Conservation (phyloP, 2,113 vertebrate genomes). For the Tragelaphus scriptus region DNA sequence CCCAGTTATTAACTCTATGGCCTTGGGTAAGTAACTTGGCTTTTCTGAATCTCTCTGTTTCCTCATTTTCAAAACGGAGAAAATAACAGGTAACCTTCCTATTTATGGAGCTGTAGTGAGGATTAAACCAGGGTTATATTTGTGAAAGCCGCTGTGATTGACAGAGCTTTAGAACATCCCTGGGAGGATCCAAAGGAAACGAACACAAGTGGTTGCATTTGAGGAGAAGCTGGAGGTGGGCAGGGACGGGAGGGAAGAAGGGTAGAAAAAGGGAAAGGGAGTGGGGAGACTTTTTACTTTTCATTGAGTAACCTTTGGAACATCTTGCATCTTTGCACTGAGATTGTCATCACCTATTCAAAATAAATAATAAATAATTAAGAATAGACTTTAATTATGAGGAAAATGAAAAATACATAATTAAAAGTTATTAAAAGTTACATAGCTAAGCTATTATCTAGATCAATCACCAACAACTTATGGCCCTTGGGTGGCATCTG, state of each 20-base stretch:
- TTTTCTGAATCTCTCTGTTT: background rate
- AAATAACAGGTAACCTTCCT: background rate
- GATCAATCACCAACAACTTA: background rate
- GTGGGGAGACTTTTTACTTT: background rate
- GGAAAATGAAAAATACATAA: background rate
- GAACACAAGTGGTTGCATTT: background rate
- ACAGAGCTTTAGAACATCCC: background rate
- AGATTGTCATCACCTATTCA: background rate
- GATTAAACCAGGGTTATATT: background rate
- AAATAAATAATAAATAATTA: background rate
- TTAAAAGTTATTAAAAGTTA: background rate
- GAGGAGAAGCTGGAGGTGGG: background rate
- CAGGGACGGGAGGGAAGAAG: accelerated
- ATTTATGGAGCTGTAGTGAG: background rate
- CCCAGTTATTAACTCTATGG: background rate
- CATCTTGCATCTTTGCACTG: background rate
- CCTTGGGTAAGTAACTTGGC: background rate
- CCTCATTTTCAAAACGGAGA: background rate
- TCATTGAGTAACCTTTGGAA: background rate
- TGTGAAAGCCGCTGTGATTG: background rate
- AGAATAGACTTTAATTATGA: background rate
- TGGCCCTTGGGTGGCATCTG: background rate
- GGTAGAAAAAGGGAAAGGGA: background rate
- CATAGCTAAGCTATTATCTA: background rate
- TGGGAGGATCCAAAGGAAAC: background rate